These are phyloP conservation scores for Drosophila tropicalis DNA, from an alignment of 1,140 invertebrate species.

Conservation along the genomic window DNA sequence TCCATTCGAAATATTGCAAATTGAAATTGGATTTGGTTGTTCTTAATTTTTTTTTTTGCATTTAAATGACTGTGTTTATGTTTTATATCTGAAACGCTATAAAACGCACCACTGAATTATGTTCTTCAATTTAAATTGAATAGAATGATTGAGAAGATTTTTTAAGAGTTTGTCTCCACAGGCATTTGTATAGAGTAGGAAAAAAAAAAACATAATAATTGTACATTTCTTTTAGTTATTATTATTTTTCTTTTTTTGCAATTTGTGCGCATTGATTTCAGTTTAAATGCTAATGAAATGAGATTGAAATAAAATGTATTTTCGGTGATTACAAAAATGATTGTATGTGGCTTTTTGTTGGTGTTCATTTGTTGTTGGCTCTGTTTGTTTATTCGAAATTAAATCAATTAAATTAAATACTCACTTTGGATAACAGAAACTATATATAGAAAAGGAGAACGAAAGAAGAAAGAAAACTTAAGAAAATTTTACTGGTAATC, in stretches of 20 bases:
- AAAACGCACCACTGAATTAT: conserved; percentile 78
- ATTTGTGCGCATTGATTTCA: conserved; percentile 69
- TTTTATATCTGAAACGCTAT: conserved; percentile 73
- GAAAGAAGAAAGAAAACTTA: conserved; percentile 41
- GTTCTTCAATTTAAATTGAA: not conserved
- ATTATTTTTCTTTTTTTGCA: conserved; percentile 17
- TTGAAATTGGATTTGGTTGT: conserved; percentile 42
- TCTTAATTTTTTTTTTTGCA: conserved; percentile 42
- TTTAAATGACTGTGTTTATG: conserved; percentile 45
- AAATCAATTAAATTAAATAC: not conserved
- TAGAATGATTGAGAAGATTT: not conserved
- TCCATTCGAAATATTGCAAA: conserved; percentile 52
- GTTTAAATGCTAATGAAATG: conserved; percentile 52
- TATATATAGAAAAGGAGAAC: not conserved
- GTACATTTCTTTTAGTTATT: conserved; percentile 15
- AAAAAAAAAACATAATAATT: not conserved
- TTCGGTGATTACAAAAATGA: conserved; percentile 29
- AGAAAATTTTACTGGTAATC: conserved; percentile 49
- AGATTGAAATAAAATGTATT: conserved; percentile 43
- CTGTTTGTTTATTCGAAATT: conserved; percentile 5
- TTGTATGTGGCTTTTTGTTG: conserved; percentile 11
- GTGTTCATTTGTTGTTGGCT: conserved; percentile 45
- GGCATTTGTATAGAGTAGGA: not conserved
- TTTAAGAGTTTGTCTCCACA: not conserved
- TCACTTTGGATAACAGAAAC: not conserved